Evolutionary conservation across 2,888 invertebrate species (phyloP), one percentile per base, ranked within the genome.

Genomic region (Hedya salicella): DNA sequence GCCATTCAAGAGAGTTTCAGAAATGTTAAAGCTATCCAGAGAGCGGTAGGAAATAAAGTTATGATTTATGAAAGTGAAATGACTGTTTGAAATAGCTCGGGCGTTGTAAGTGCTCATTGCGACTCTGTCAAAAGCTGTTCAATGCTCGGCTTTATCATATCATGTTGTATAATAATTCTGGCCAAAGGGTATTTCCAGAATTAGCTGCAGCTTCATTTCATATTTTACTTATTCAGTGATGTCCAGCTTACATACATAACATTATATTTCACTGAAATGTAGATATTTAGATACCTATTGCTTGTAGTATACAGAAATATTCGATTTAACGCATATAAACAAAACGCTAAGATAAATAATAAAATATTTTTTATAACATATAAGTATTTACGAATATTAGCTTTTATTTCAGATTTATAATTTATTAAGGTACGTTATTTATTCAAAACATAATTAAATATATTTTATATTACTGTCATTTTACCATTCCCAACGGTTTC

Each of bases 41-140:
- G 74, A 72, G 73, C 70, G 75, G 74, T 72, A 81, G 82, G 82
- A 83, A 86, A 86, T 85, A 85, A 84, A 83, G 80, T 83, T 82
- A 78, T 85, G 86, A 85, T 86, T 85, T 85, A 85, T 86, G 83
- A 82, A 85, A 82, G 81, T 78, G 80, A 83, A 61, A 62, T 62
- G 61, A 82, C 81, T 81, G 80, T 80, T 80, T 75, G 78, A 75
- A 79, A 80, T 78, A 78, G 78, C 76, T 75, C 75, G 73, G 71
- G 68, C 72, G 68, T 65, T 74, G 75, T 71, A 73, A 74, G 76
- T 73, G 73, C 73, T 72, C 75, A 70, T 69, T 70, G 78, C 72
- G 68, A 75, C 74, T 76, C 72, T 72, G 71, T 74, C 70, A 72
- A 72, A 74, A 68, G 48, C 25, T 56, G 54, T 64, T 68, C 56